These are phyloP conservation scores for Bungarus multicinctus DNA, from an alignment of 2,113 vertebrate species.

Conservation along the genomic window DNA sequence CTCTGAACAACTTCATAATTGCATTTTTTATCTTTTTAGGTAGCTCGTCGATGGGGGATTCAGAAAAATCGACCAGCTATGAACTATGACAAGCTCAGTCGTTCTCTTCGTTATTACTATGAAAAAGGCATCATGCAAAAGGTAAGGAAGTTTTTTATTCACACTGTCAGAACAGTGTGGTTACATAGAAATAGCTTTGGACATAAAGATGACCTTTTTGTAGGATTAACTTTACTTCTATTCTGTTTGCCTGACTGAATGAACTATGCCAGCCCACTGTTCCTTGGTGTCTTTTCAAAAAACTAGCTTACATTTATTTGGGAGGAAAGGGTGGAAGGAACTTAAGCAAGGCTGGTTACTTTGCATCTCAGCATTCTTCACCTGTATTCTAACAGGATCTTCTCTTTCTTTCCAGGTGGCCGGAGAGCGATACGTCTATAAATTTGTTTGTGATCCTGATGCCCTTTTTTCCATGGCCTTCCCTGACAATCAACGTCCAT, in stretches of 20 bases:
- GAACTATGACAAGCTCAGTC: slow-evolving; percentile 98
- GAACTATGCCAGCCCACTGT: not conserved
- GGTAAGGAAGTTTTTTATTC: slow-evolving; percentile 57
- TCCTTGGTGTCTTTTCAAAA: not conserved
- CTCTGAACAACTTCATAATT: slow-evolving; percentile 8
- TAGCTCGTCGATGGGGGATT: slow-evolving; percentile 95
- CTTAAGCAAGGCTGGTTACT: not conserved
- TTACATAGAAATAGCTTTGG: not conserved
- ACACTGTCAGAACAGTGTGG: rapidly evolving
- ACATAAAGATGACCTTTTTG: not conserved
- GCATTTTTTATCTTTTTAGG: slow-evolving; percentile 67
- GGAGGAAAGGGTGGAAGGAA: not conserved
- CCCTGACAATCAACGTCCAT: slow-evolving; percentile 93
- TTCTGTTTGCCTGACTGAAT: not conserved
- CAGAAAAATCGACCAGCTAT: slow-evolving; percentile 97
- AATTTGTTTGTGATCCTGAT: slow-evolving; percentile 95
- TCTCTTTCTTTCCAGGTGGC: slow-evolving; percentile 78
- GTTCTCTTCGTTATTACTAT: slow-evolving; percentile 95
- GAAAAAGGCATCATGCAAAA: slow-evolving; percentile 99
- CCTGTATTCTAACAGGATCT: not conserved
- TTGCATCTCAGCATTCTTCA: not conserved
- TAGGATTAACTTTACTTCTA: not conserved
- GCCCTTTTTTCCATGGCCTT: slow-evolving; percentile 98
- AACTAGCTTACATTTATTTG: not conserved
- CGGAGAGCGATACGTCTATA: slow-evolving; percentile 93